Conservation (phyloP, 2,797 vertebrate genomes). For the Sebastes matsubarae region DNA sequence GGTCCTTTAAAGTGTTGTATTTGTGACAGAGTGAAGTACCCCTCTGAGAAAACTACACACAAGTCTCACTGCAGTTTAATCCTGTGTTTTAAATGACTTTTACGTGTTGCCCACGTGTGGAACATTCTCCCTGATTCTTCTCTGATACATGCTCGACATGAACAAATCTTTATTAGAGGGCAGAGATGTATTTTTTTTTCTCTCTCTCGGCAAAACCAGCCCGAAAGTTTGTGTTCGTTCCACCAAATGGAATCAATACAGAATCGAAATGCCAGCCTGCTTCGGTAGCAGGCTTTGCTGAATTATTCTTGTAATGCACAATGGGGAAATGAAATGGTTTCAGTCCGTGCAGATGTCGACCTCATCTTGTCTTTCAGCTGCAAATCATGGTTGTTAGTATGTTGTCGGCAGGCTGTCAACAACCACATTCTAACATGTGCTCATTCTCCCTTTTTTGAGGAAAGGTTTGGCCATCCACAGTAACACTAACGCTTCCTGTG, state of each 20-base stretch:
- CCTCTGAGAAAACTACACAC: background rate
- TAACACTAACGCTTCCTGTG: background rate
- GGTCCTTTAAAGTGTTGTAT: background rate
- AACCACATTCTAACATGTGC: background rate
- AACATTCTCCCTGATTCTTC: constrained; percentile 40
- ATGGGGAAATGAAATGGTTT: background rate
- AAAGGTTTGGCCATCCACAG: background rate
- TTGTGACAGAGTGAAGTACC: background rate
- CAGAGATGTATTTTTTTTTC: background rate
- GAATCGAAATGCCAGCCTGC: background rate
- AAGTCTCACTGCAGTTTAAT: background rate
- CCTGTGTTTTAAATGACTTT: background rate
- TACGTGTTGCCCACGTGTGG: background rate
- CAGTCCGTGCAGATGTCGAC: background rate
- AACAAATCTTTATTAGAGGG: background rate
- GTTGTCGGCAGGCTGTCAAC: background rate
- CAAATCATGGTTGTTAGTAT: background rate
- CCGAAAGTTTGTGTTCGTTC: background rate
- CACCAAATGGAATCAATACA: background rate
- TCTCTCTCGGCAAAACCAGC: background rate
- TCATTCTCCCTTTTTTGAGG: background rate
- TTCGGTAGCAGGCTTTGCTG: background rate
- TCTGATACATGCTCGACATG: constrained; percentile 39
- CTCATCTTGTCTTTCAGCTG: background rate
- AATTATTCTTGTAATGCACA: background rate